phyloP scores from a whole-genome alignment of 2,113 vertebrate genomes.

The Sarotherodon lohbergeri region DNA sequence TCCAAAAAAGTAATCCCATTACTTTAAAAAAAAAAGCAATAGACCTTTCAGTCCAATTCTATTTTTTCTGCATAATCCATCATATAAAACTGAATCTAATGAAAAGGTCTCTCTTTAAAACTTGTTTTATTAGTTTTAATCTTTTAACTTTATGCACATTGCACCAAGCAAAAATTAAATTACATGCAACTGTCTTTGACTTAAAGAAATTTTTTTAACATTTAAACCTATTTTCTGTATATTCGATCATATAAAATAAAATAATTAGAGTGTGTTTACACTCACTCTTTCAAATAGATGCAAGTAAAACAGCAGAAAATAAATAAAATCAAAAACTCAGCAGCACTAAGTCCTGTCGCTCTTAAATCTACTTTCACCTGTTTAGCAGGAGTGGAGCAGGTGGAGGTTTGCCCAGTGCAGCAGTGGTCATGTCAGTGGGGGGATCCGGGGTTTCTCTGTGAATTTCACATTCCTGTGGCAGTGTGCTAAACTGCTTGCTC shows the following conservation, averaged over 20 bases:
- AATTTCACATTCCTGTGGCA: rapidly evolving
- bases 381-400: neutral
- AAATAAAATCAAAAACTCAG: neutral
- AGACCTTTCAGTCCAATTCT: rapidly evolving
- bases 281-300: neutral
- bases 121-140: neutral
- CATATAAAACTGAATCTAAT: neutral
- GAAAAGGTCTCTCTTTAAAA: neutral
- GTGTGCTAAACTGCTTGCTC: neutral
- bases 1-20: neutral
- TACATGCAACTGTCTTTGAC: neutral
- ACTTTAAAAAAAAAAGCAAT: rapidly evolving
- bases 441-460: too few relatives aligned
- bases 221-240: rapidly evolving
- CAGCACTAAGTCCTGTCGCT: neutral
- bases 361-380: neutral
- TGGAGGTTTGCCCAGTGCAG: too few relatives aligned
- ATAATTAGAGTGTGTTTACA: neutral
- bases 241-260: neutral
- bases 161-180: neutral
- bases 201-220: neutral
- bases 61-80: neutral
- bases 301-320: neutral
- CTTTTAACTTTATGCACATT: neutral
- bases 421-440: too few relatives aligned